These are phyloP conservation scores for Anabas testudineus DNA, from an alignment of 2,797 vertebrate species.

Conservation along the genomic window DNA sequence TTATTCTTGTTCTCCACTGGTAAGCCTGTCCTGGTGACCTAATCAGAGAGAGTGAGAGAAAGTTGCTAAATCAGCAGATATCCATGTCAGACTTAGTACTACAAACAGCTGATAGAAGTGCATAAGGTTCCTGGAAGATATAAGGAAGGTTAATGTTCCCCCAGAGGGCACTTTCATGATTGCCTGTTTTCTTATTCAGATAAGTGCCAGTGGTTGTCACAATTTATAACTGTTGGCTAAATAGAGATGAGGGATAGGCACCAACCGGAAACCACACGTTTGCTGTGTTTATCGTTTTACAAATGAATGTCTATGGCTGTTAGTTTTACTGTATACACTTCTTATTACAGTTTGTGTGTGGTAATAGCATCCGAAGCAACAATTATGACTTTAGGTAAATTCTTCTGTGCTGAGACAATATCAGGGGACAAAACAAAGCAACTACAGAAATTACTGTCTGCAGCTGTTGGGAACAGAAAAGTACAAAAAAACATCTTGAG, in stretches of 20 bases:
- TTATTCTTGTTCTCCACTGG: constrained; percentile 86
- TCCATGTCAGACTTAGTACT: constrained; percentile 6
- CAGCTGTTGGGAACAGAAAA: not conserved
- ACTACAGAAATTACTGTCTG: not conserved
- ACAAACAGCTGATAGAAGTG: not conserved
- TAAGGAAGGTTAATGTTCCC: constrained; percentile 27
- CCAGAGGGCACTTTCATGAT: constrained; percentile 47
- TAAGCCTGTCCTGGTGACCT: constrained; percentile 85
- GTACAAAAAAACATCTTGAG: not conserved
- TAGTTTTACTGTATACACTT: constrained; percentile 10
- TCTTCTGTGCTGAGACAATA: not conserved
- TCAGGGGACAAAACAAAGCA: not conserved
- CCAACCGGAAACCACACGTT: constrained; percentile 10
- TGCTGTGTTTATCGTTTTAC: no score
- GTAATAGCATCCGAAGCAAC: not conserved
- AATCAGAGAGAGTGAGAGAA: constrained; percentile 66
- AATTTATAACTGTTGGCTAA: constrained; percentile 35
- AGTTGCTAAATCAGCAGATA: constrained; percentile 33
- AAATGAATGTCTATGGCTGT: not conserved
- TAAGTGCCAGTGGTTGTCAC: constrained; percentile 24
- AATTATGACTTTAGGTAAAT: constrained; percentile 12
- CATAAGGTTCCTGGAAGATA: constrained; percentile 20
- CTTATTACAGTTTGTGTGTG: constrained; percentile 3
- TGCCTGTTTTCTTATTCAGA: constrained; percentile 41
- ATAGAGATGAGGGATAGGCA: constrained; percentile 1